phyloP scores from a whole-genome alignment of 2,888 invertebrate genomes.

The Mechanitis messenoides region DNA sequence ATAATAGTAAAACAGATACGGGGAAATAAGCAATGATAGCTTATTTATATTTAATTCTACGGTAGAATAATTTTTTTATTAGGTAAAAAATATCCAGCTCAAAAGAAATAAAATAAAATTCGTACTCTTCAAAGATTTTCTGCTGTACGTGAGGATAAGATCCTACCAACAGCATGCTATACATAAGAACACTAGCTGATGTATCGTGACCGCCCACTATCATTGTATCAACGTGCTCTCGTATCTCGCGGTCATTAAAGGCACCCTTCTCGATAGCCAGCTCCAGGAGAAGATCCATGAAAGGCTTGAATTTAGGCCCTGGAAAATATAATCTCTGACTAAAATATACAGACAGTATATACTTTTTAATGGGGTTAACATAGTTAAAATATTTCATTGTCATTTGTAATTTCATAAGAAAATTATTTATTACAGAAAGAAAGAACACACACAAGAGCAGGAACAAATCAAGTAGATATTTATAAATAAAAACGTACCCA shows the following conservation, averaged over 20 bases:
- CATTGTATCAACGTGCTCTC: conserved; percentile 77
- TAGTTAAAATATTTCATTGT: conserved; percentile 39
- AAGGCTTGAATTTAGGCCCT: conserved; percentile 67
- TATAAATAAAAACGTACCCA: no score
- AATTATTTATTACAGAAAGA: no score
- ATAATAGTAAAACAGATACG: no score
- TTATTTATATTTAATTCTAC: no score
- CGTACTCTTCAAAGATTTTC: conserved; percentile 52
- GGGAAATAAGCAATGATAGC: background rate
- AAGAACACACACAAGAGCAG: no score
- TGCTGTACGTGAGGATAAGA: conserved; percentile 60
- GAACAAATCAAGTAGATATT: no score
- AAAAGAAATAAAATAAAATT: conserved; percentile 9
- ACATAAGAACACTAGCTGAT: conserved; percentile 62
- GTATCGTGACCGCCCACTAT: conserved; percentile 76
- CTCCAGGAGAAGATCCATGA: conserved; percentile 74
- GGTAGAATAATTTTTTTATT: no score
- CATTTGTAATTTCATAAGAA: conserved; percentile 33
- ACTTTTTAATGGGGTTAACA: conserved; percentile 14
- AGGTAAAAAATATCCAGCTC: no score
- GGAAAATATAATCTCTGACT: conserved; percentile 15
- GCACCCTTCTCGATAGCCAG: conserved; percentile 35
- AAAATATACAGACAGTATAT: no score
- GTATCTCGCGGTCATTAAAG: conserved; percentile 69
- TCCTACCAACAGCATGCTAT: conserved; percentile 57